These are phyloP conservation scores for Hemiprocne comata DNA, from an alignment of 2,113 vertebrate genomes.

Conservation along the genomic window DNA sequence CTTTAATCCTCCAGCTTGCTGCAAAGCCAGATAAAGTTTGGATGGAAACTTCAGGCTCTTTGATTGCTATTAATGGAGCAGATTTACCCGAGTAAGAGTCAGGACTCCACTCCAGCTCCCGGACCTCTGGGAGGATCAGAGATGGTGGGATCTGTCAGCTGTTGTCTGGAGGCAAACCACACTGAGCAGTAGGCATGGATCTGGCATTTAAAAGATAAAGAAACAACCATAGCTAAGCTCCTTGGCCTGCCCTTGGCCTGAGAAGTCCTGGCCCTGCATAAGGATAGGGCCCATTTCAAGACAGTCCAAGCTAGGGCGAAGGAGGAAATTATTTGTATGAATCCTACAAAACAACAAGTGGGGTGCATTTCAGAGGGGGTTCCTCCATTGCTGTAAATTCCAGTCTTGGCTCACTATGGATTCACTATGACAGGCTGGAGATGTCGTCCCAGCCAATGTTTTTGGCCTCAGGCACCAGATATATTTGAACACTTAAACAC, in stretches of 20 bases:
- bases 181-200: neutral
- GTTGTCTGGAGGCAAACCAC: slow-evolving; percentile 25
- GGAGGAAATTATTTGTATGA: neutral
- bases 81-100: slow-evolving; percentile 39
- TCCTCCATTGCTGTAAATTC: neutral
- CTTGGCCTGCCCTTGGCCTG: slow-evolving; percentile 35
- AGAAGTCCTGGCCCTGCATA: neutral
- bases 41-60: slow-evolving; percentile 65
- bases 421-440: neutral
- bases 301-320: neutral
- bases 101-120: neutral
- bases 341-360: neutral
- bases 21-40: slow-evolving; percentile 66
- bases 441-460: neutral
- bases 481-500: neutral
- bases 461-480: neutral
- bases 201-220: slow-evolving; percentile 26
- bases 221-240: neutral
- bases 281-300: neutral
- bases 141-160: slow-evolving; percentile 29
- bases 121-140: neutral
- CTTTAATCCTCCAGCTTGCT: slow-evolving; percentile 49
- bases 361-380: neutral
- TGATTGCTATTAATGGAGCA: slow-evolving; percentile 68
- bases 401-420: neutral